phyloP scores from a whole-genome alignment of 2,113 vertebrate genomes.

The Collichthys lucidus region DNA sequence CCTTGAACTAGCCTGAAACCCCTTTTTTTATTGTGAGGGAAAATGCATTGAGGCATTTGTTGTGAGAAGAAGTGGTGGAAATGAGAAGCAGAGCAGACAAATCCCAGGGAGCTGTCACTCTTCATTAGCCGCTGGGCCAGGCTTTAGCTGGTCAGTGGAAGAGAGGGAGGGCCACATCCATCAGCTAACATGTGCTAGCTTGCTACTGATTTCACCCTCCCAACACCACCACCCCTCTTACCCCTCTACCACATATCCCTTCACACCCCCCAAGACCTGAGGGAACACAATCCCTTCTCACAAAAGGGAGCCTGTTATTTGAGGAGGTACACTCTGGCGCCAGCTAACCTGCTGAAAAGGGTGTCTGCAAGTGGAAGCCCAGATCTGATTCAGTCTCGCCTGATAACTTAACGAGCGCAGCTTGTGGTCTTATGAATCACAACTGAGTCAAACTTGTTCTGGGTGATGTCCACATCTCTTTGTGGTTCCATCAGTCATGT shows the following conservation, averaged over 20 bases:
- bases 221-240: constrained; percentile 27
- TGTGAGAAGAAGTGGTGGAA: constrained; percentile 79
- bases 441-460: constrained; percentile 33
- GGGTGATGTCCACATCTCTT: constrained; percentile 34
- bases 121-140: constrained; percentile 79
- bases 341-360: constrained; percentile 72
- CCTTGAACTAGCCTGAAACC: constrained; percentile 70
- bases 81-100: constrained; percentile 79
- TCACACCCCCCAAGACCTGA: constrained; percentile 41
- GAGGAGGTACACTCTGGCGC: constrained; percentile 64
- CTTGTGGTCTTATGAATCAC: constrained; percentile 50
- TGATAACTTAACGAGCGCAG: constrained; percentile 57
- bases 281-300: constrained; percentile 66
- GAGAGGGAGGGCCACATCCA: constrained; percentile 71
- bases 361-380: constrained; percentile 52
- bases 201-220: constrained; percentile 74
- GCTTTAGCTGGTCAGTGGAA: constrained; percentile 79
- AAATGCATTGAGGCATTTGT: constrained; percentile 74
- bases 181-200: constrained; percentile 79
- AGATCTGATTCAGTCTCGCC: constrained; percentile 43
- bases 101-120: constrained; percentile 84
- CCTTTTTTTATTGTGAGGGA: constrained; percentile 58
- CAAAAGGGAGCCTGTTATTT: constrained; percentile 80
- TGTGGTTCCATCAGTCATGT: constrained; percentile 42
- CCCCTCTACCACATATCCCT: constrained; percentile 25